Base-by-base conservation (phyloP, 2,113 vertebrate genomes). In the Solea solea region DNA sequence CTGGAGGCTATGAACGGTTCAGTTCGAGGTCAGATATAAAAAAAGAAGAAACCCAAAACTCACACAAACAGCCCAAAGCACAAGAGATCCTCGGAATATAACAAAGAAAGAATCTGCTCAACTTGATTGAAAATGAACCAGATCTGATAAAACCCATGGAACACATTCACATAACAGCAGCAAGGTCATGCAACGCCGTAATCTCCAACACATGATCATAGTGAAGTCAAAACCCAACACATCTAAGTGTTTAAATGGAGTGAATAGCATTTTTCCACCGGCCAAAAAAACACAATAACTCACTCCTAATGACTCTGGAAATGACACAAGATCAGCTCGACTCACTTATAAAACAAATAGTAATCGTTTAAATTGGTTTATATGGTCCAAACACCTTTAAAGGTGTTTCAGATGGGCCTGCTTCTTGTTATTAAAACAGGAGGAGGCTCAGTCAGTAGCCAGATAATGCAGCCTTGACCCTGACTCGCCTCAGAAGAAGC, bases 401-500 rank as follows among this genome's bases (percentile, higher is more conserved):
- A 48, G 10, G 14, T 14, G 4, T 5, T 5, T 5, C 45, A 48
- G 8, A 11, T 13, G 10, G 1, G 45, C 14, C 45, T 48, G 45
- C 45, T 14, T 14, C 9, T 48, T 48, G 9, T 2, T 4, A 4
- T 48, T 13, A 48, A 9, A 15, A 21, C 62, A 16, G 40, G 54
- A 74, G 62, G 44, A 72, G 68, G 48, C 48, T 62, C 39, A 48
- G 11, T 25, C 59, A 50, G 64, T 27, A 63, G 48, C 12, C 61
- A 46, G 69, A 80, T 64, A 80, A 72, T 48, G 50, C 48, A 59
- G 46, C 28, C 63, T 55, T 65, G 69, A 83, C 77, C 82, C 52
- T 27, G 57, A 39, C 68, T 49, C 64, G 54, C 59, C 69, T 52
- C 42, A 53, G 49, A 46, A 21, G 70, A 52, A n/a, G 48, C 13